Evolutionary conservation across 2,888 invertebrate species (phyloP).

Genomic region (Diplolepis rosae): DNA sequence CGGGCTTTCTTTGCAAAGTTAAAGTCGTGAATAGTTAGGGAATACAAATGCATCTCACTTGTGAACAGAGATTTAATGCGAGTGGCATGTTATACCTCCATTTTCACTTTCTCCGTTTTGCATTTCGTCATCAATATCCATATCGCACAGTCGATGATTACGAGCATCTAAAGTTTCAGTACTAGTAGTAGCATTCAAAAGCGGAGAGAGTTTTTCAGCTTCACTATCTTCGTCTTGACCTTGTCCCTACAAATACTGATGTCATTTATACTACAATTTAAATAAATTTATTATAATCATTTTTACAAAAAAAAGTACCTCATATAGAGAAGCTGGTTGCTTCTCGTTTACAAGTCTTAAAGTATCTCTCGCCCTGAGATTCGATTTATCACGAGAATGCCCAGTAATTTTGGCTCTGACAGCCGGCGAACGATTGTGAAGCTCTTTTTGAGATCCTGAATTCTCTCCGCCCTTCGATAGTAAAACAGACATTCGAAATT

Average conservation of each 20-base stretch:
- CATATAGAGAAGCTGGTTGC: slow-evolving; percentile 64
- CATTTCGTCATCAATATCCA: slow-evolving; percentile 69
- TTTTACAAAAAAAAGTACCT: slow-evolving; percentile 54
- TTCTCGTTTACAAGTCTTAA: slow-evolving; percentile 80
- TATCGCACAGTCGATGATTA: slow-evolving; percentile 64
- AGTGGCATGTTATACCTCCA: slow-evolving; percentile 64
- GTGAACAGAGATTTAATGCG: slow-evolving; percentile 54
- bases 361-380: slow-evolving; percentile 74
- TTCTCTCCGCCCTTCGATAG: slow-evolving; percentile 81
- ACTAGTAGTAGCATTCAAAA: slow-evolving; percentile 76
- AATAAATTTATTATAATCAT: neutral
- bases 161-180: slow-evolving; percentile 65
- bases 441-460: slow-evolving; percentile 66
- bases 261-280: slow-evolving; percentile 6
- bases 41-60: neutral
- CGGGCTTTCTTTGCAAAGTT: neutral
- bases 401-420: slow-evolving; percentile 62
- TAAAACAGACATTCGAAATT: slow-evolving; percentile 85
- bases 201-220: slow-evolving; percentile 86
- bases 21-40: neutral
- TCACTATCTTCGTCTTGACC: slow-evolving; percentile 86
- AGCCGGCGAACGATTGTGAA: slow-evolving; percentile 67
- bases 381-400: slow-evolving; percentile 68
- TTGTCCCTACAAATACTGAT: slow-evolving; percentile 60
- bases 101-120: slow-evolving; percentile 66